Base-by-base conservation (phyloP, 1,140 invertebrate species). In the Dendroctonus ponderosae region DNA sequence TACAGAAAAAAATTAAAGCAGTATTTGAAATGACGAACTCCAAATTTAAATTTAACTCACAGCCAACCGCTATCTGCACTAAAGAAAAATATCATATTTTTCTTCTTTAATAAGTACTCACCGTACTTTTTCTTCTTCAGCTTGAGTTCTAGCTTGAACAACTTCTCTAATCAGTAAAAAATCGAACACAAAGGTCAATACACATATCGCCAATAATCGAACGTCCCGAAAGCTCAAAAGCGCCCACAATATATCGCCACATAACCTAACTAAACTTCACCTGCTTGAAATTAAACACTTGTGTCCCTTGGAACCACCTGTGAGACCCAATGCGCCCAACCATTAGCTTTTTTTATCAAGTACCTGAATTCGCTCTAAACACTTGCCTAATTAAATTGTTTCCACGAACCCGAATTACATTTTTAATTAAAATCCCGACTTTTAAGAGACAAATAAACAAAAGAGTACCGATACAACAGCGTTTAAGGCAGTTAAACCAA, bases 51-150 rank as follows among this genome's bases (percentile, higher is more conserved):
- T n/a, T n/a, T 26, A 26, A 26, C 26, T 1, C 26, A 26, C 26
- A 26, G 3, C 26, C 3, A 26, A 26, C 1, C 26, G 26, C 1
- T 2, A 26, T 26, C n/a, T 26, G 26, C 1, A 26, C 26, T 26
- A 26, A 26, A 26, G 1, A 26, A 26, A 26, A 26, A 26, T 26
- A 26, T 26, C 26, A 26, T 26, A 26, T 26, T 26, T 3, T 26
- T 3, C 26, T 26, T 3, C 26, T 26, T 26, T 3, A n/a, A n/a
- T 14, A 51, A 56, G 8, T 58, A 14, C 69, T 70, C 46, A 70
- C 69, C 69, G 65, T 70, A 70, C 51, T 70, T 70, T 58, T 64
- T 63, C 61, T 59, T 66, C 56, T 66, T 72, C 68, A 72, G 70
- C 44, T 72, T 72, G 66, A 43, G 5, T 7, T 8, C n/a, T 50